Evolutionary conservation across 2,113 vertebrate genomes (phyloP).

Genomic region (Eolophus roseicapilla): DNA sequence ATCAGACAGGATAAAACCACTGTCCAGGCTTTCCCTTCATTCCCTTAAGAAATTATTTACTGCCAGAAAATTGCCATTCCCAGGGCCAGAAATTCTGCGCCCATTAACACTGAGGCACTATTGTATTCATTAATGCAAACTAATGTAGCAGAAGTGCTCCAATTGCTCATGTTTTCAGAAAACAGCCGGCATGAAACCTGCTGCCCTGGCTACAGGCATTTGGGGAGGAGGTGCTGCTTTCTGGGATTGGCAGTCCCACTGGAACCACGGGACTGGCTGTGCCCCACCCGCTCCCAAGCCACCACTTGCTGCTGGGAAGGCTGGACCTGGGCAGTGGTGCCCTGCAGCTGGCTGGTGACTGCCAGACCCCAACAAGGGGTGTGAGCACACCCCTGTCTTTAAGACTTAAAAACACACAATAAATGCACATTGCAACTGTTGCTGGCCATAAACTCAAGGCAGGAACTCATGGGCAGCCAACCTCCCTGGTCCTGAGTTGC

Average conservation of each 20-base stretch:
- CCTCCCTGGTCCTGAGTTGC: neutral
- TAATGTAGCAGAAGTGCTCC: neutral
- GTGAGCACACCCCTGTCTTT: neutral
- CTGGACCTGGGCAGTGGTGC: neutral
- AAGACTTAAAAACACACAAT: neutral
- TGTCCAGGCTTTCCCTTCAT: neutral
- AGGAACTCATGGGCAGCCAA: neutral
- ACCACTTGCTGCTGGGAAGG: rapidly evolving
- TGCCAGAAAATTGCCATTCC: neutral
- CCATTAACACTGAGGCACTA: neutral
- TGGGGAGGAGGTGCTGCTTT: neutral
- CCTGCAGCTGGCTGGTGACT: neutral
- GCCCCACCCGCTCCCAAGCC: neutral
- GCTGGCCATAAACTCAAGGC: neutral
- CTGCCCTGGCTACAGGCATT: neutral
- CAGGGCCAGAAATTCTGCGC: neutral
- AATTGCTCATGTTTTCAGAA: neutral
- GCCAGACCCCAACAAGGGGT: rapidly evolving
- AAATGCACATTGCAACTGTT: neutral
- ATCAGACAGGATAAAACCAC: neutral
- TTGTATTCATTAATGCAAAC: constrained; percentile 1
- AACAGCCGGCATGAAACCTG: neutral
- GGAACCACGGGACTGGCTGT: neutral
- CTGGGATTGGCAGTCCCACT: neutral
- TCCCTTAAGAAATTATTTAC: neutral